Base-by-base conservation (phyloP, 2,888 invertebrate species). In the Azorinus chamasolen region DNA sequence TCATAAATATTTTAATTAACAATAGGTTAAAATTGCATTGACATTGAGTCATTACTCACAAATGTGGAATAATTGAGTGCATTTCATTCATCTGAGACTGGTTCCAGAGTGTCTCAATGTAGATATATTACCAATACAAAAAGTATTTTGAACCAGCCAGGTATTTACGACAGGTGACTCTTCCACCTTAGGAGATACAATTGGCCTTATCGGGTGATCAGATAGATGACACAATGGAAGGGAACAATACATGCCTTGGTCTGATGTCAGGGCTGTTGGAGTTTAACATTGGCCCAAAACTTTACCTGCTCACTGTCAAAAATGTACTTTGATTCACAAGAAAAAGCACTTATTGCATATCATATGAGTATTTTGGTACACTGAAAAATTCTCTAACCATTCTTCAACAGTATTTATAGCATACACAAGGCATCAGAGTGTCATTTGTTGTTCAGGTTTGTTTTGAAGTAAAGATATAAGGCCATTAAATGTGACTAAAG, bases 151-250 rank as follows among this genome's bases (percentile, higher is more conserved):
- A 50, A 50, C 50, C 50, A 50, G 50, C 20, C 50, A 22, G 50
- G 22, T 24, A 50, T 50, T 50, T 24, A 50, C 5, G 50, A 24
- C 22, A 2, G 18, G 22, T 53, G 53, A 48, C 64, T 64, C 58
- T 64, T 63, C 57, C 64, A 57, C 64, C 41, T 55, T 18, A 46
- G 62, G 43, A 58, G 64, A 57, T 50, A 50, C 37, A 45, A 62
- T 37, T 54, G 62, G 41, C 32, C 53, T 71, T 63, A 63, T 71
- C 54, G 57, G 45, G 32, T 32, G 32, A 32, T 32, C 32, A 10
- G 32, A 41, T 58, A 58, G 57, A 71, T 71, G 70, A 63, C 70
- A 71, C 70, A 58, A 53, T 53, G 16, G 32, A 10, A 10, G 1
- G 27, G 25, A 53, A 53, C 53, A 53, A 53, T 53, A 24, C n/a